Conservation (phyloP, 2,888 invertebrate species). For the Tyria jacobaeae region DNA sequence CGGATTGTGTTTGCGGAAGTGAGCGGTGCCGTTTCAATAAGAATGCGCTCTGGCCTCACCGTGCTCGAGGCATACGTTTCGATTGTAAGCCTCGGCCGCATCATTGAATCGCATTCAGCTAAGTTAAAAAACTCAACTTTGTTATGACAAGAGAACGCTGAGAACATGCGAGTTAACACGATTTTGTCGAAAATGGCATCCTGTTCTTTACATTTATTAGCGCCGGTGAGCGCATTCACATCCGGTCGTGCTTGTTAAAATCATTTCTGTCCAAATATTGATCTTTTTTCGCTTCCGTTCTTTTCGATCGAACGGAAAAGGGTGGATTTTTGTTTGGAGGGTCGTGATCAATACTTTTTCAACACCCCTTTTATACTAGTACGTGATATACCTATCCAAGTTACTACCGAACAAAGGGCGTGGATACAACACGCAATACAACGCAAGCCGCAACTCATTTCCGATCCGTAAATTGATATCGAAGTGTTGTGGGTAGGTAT, state of each 20-base stretch:
- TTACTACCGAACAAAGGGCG: conserved; percentile 10
- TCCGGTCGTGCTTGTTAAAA: conserved; percentile 76
- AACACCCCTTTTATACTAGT: conserved; percentile 58
- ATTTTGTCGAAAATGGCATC: conserved; percentile 81
- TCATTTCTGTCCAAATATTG: conserved; percentile 85
- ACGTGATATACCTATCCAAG: conserved; percentile 1
- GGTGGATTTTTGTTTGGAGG: conserved; percentile 69
- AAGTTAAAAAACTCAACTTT: conserved; percentile 56
- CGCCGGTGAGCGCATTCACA: conserved; percentile 73
- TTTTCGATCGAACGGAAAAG: conserved; percentile 71
- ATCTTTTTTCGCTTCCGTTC: conserved; percentile 80
- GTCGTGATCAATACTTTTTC: conserved; percentile 70
- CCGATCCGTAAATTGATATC: conserved; percentile 21
- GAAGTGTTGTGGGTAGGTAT: background rate
- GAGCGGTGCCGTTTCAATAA: conserved; percentile 58
- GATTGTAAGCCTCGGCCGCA: conserved; percentile 57
- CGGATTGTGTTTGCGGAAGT: conserved; percentile 69
- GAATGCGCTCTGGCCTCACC: conserved; percentile 52
- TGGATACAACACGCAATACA: conserved; percentile 25
- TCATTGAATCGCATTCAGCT: conserved; percentile 65
- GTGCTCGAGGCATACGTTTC: conserved; percentile 51
- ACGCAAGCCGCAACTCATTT: conserved; percentile 29
- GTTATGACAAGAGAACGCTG: conserved; percentile 76
- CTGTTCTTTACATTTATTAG: conserved; percentile 80
- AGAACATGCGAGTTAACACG: conserved; percentile 78